phyloP scores from a whole-genome alignment of 2,888 invertebrate species.

The Strigamia crassipes region DNA sequence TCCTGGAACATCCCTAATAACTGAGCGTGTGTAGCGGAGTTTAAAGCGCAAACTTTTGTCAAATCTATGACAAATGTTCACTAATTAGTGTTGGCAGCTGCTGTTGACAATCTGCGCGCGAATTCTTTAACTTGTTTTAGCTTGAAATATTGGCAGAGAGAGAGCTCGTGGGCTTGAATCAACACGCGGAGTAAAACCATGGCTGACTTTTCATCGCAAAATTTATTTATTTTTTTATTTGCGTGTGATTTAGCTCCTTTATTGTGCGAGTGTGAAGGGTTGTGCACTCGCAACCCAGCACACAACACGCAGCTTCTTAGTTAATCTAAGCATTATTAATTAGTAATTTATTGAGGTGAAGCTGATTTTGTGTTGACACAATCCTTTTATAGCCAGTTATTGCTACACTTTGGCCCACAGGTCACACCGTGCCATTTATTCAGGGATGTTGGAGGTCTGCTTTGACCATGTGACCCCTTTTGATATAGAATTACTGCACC shows the following conservation, averaged over 20 bases:
- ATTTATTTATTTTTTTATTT: too few relatives aligned
- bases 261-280: too few relatives aligned
- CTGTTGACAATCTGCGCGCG: background rate
- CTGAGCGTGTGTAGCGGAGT: background rate
- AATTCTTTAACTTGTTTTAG: background rate
- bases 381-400: conserved; percentile 7
- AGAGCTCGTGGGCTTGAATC: background rate
- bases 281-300: too few relatives aligned
- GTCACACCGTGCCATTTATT: conserved; percentile 21
- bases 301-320: background rate
- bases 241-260: too few relatives aligned
- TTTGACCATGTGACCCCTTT: conserved; percentile 4
- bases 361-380: conserved; percentile 15
- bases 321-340: conserved; percentile 7
- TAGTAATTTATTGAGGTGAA: conserved; percentile 16
- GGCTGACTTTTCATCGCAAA: too few relatives aligned
- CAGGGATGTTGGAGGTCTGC: background rate
- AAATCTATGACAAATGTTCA: background rate
- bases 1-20: background rate
- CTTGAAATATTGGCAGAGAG: background rate
- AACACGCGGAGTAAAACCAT: background rate
- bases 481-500: conserved; percentile 21
- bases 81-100: conserved; percentile 16
- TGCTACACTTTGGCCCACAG: conserved; percentile 3
- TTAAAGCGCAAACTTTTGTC: background rate